Evolutionary conservation across 2,888 invertebrate species (phyloP).

Genomic region (Dendrolimus houi): DNA sequence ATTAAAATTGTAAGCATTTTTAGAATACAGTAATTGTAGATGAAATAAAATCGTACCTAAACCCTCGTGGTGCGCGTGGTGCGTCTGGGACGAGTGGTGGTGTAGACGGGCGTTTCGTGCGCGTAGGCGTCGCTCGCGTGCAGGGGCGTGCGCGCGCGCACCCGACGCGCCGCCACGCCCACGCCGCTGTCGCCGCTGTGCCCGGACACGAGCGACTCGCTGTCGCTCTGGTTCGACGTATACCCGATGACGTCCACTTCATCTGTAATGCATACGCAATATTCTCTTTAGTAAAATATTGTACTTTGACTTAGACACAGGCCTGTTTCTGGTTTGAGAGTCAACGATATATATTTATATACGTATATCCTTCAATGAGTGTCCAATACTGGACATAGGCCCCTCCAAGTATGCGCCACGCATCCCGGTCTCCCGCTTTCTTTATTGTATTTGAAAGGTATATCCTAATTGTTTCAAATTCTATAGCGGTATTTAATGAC

Average conservation of each 20-base stretch:
- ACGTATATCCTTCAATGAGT: no score
- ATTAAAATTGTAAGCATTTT: no score
- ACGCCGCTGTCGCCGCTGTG: slow-evolving; percentile 83
- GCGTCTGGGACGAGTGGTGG: slow-evolving; percentile 36
- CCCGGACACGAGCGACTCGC: slow-evolving; percentile 87
- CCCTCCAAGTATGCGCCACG: no score
- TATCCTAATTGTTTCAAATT: no score
- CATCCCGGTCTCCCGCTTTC: no score
- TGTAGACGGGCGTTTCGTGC: slow-evolving; percentile 16
- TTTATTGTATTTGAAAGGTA: no score
- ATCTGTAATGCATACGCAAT: slow-evolving; percentile 72
- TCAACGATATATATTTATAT: no score
- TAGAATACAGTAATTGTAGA: no score
- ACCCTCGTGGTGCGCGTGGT: slow-evolving; percentile 40
- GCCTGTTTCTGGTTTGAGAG: no score
- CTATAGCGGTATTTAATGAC: no score
- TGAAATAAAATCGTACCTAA: slow-evolving; percentile 35
- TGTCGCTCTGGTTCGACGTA: slow-evolving; percentile 89
- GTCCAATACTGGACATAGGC: no score
- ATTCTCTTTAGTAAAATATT: not conserved
- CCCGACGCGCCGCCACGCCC: slow-evolving; percentile 68
- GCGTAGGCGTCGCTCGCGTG: slow-evolving; percentile 50
- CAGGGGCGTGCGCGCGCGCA: slow-evolving; percentile 52
- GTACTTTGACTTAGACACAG: not conserved
- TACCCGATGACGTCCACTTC: slow-evolving; percentile 92